phyloP scores from a whole-genome alignment of 2,797 vertebrate genomes.

The Tokudaia muenninki region DNA sequence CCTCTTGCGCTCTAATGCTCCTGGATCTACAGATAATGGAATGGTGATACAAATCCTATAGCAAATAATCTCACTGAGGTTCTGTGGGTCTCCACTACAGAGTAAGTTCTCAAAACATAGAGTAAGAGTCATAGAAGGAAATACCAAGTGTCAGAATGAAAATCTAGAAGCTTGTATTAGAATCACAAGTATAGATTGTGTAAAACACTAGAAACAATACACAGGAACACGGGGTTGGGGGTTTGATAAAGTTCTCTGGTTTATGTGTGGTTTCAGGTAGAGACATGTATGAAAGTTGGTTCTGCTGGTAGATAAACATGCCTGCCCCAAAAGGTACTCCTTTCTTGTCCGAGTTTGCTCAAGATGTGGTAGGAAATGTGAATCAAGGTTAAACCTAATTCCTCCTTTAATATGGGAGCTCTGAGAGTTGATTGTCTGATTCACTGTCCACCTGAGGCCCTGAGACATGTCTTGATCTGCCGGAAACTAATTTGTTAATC shows the following conservation, averaged over 20 bases:
- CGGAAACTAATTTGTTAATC: conserved; percentile 13
- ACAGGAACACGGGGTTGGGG: background rate
- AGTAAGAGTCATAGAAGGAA: background rate
- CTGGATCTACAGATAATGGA: background rate
- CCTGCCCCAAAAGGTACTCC: background rate
- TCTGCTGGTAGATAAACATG: background rate
- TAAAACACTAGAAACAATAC: background rate
- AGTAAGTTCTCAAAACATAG: background rate
- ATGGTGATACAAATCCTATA: background rate
- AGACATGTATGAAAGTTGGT: background rate
- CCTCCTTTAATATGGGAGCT: background rate
- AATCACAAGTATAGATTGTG: background rate
- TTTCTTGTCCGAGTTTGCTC: background rate
- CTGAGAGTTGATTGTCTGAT: background rate
- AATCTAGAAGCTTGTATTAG: background rate
- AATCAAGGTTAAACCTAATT: background rate
- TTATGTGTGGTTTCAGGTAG: background rate
- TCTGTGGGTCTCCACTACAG: background rate
- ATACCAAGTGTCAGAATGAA: background rate
- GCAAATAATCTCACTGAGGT: background rate
- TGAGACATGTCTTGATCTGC: background rate
- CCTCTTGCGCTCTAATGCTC: background rate
- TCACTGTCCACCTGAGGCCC: background rate
- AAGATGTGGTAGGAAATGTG: background rate
- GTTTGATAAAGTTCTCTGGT: background rate